Percentiles rank a stretch among this genome's conserved stretches.
Conservation (phyloP, 2,113 vertebrate species). For the Heteronetta atricapilla region DNA sequence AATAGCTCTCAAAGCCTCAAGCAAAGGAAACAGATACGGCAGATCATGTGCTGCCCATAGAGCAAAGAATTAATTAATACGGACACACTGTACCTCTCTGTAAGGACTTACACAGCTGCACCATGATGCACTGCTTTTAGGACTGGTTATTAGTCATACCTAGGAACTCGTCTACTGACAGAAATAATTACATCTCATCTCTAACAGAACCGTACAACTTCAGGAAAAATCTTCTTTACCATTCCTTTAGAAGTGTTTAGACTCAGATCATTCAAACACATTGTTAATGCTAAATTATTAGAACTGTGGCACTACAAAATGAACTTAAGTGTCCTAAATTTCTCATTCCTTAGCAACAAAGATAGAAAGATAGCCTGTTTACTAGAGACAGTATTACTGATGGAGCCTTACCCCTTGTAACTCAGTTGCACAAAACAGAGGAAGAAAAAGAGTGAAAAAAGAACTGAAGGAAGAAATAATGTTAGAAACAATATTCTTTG, state of each 20-base stretch:
- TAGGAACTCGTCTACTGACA: neutral
- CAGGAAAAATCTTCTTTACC: neutral
- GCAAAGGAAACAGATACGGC: neutral
- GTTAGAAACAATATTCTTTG: neutral
- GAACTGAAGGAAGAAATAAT: neutral
- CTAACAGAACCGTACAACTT: neutral
- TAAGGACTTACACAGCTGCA: neutral
- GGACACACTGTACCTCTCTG: neutral
- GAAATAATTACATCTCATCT: neutral
- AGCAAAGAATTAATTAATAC: neutral
- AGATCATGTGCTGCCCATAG: neutral
- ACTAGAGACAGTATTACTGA: neutral
- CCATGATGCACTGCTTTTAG: neutral
- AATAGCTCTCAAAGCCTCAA: neutral
- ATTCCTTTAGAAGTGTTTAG: neutral
- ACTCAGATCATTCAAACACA: neutral
- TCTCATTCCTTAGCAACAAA: neutral
- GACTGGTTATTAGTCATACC: neutral
- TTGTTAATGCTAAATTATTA: neutral
- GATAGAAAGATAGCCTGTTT: neutral
- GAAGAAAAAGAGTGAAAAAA: neutral
- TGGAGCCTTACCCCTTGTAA: neutral
- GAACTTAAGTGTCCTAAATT: neutral
- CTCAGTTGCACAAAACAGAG: neutral
- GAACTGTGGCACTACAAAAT: neutral